phyloP scores from a whole-genome alignment of 2,888 invertebrate genomes.

The Scaptomyza tumidula region DNA sequence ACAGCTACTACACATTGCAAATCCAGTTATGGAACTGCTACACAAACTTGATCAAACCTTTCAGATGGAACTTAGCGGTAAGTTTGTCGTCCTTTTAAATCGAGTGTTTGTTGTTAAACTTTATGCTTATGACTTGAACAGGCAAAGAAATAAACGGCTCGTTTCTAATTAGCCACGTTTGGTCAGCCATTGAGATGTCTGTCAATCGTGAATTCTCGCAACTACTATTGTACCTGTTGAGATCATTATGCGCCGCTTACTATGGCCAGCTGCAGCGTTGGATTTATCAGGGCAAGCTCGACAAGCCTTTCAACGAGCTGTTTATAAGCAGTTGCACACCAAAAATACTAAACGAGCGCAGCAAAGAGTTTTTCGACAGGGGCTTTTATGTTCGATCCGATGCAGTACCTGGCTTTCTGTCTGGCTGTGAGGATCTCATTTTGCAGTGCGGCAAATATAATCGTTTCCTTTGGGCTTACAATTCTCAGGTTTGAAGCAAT shows the following conservation, averaged over 20 bases:
- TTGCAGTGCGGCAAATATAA: conserved; percentile 91
- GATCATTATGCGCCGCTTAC: conserved; percentile 82
- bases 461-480: conserved; percentile 89
- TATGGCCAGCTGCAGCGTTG: conserved; percentile 89
- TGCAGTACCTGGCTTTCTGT: conserved; percentile 88
- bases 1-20: conserved; percentile 70
- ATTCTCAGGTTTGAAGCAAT: conserved; percentile 87
- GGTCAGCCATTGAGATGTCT: conserved; percentile 79
- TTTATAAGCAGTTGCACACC: conserved; percentile 87
- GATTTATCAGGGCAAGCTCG: conserved; percentile 93
- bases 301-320: conserved; percentile 93
- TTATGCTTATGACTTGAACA: conserved; percentile 20
- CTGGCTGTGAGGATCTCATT: conserved; percentile 87
- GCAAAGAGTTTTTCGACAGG: conserved; percentile 83
- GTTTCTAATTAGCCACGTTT: conserved; percentile 81
- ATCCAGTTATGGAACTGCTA: conserved; percentile 78
- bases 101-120: background rate
- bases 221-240: conserved; percentile 81
- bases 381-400: conserved; percentile 80
- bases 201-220: conserved; percentile 78
- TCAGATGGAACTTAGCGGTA: conserved; percentile 77
- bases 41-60: conserved; percentile 76
- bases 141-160: conserved; percentile 78
- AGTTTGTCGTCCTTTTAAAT: conserved; percentile 1
- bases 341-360: conserved; percentile 73